phyloP scores from a whole-genome alignment of 2,888 invertebrate species.

The Lasioglossum leucozonium region DNA sequence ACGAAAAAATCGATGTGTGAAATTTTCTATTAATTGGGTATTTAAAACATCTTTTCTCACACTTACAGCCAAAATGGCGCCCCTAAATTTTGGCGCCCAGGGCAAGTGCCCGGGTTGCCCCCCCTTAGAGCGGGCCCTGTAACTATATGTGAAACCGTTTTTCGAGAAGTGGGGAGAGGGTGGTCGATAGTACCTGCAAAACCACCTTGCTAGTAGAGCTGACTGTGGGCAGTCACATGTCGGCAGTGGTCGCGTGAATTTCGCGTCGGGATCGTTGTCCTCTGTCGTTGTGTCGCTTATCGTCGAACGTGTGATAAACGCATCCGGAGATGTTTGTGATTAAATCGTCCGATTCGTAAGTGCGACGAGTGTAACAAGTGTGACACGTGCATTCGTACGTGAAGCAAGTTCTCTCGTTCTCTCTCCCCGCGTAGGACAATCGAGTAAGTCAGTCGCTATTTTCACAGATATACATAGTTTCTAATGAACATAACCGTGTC shows the following conservation, averaged over 20 bases:
- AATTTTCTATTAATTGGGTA: no score
- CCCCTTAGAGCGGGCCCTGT: no score
- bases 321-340: not conserved
- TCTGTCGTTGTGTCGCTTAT: conserved; percentile 6
- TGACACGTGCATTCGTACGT: conserved; percentile 15
- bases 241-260: conserved; percentile 73
- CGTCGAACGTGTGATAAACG: not conserved
- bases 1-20: no score
- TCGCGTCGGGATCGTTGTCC: conserved; percentile 23
- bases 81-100: no score
- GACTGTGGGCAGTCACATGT: conserved; percentile 80
- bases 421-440: not conserved
- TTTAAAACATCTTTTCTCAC: no score
- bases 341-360: not conserved
- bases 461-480: not conserved
- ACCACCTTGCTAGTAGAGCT: conserved; percentile 75
- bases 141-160: conserved; percentile 52
- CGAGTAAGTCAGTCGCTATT: conserved; percentile 24
- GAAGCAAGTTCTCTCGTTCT: not conserved
- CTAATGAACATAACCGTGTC: not conserved
- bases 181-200: conserved; percentile 81
- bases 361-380: conserved; percentile 1
- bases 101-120: no score
- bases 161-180: conserved; percentile 75
- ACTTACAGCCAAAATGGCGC: no score